A percentile compares a stretch with the other conserved stretches of the same genome.
These are phyloP conservation scores for Cylindroiulus punctatus DNA, from an alignment of 2,888 invertebrate species.

Conservation along the genomic window DNA sequence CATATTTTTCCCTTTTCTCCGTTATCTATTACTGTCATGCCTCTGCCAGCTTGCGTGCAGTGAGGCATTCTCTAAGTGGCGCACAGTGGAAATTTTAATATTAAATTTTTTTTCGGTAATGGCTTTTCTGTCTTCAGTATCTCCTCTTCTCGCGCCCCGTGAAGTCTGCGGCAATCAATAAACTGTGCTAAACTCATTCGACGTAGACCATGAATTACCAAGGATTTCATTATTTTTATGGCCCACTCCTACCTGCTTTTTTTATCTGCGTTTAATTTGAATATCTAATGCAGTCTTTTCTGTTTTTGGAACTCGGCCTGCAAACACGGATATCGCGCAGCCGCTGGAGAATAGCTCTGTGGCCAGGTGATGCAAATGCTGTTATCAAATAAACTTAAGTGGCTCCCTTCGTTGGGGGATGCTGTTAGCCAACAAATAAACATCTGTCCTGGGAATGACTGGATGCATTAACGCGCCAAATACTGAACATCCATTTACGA, in stretches of 20 bases:
- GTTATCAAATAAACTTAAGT: not conserved
- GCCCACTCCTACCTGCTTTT: not conserved
- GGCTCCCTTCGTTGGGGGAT: no score
- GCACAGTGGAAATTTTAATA: not conserved
- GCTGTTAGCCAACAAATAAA: not conserved
- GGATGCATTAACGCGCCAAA: not conserved
- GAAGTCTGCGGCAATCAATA: not conserved
- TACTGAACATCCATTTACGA: no score
- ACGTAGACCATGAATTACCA: not conserved
- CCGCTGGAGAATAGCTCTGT: not conserved
- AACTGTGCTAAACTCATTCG: not conserved
- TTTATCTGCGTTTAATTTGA: not conserved
- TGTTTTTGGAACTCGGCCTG: not conserved
- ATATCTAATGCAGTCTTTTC: not conserved
- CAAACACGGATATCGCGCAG: not conserved
- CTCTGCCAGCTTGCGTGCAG: not conserved
- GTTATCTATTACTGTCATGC: conserved; percentile 1
- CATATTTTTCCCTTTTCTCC: not conserved
- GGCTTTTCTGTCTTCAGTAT: not conserved
- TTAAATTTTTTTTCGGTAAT: not conserved
- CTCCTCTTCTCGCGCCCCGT: not conserved
- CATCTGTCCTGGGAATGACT: not conserved
- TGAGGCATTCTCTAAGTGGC: not conserved
- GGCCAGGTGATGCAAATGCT: not conserved
- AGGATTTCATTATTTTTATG: no score